phyloP scores from a whole-genome alignment of 2,113 vertebrate genomes.

The Odobenus rosmarus region DNA sequence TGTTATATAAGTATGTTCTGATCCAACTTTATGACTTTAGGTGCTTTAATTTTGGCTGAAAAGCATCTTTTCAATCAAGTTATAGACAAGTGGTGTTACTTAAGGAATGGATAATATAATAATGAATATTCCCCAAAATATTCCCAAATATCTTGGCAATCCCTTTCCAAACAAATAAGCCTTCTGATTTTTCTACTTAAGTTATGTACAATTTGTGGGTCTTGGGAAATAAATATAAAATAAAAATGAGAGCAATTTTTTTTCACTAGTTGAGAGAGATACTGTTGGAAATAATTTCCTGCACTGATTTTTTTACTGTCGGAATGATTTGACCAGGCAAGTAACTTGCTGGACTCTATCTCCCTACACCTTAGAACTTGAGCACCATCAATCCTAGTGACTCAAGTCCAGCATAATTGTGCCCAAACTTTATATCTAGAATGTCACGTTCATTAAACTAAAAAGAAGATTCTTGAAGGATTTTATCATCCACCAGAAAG shows the following conservation, averaged over 20 bases:
- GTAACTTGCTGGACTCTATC: neutral
- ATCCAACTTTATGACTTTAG: neutral
- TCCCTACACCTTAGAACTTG: neutral
- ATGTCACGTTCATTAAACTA: neutral
- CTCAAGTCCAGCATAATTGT: neutral
- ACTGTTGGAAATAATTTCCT: neutral
- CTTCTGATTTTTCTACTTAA: neutral
- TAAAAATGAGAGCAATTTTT: neutral
- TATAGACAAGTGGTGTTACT: neutral
- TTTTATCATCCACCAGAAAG: neutral
- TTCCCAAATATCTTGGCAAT: slow-evolving; percentile 18
- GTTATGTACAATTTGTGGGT: neutral
- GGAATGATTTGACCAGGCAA: neutral
- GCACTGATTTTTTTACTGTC: neutral
- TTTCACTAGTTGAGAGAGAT: neutral
- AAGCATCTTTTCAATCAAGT: slow-evolving; percentile 43
- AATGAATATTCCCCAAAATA: too few relatives aligned
- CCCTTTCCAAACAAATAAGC: neutral
- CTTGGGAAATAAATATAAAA: neutral
- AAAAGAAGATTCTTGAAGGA: neutral
- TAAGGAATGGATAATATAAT: neutral
- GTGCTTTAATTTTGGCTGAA: neutral
- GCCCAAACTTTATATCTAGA: neutral
- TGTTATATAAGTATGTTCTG: neutral
- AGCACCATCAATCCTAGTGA: neutral